These are phyloP conservation scores for Zosterops pallidus DNA, from an alignment of 2,113 vertebrate genomes.

Conservation along the genomic window DNA sequence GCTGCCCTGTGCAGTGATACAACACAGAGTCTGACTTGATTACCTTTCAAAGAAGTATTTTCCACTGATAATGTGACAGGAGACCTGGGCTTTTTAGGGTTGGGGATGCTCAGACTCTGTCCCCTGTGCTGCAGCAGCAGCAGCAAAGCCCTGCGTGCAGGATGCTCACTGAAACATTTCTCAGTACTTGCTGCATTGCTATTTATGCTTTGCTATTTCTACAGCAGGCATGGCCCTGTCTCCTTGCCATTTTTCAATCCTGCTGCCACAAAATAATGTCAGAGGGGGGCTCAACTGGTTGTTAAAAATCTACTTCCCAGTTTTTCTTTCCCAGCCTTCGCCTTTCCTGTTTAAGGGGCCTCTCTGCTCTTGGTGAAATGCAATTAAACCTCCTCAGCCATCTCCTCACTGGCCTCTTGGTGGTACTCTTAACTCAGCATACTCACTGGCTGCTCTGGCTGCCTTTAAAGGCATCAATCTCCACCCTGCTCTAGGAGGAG, in stretches of 20 bases:
- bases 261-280: not conserved
- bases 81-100: not conserved
- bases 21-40: not conserved
- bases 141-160: too few species aligned
- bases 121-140: not conserved
- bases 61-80: not conserved
- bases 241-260: not conserved
- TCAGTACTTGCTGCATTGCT: not conserved
- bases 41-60: not conserved
- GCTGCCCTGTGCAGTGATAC: not conserved
- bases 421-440: conserved; percentile 64
- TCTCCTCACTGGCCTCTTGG: conserved; percentile 56
- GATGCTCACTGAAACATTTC: not conserved
- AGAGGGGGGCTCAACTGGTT: not conserved
- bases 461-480: conserved; percentile 11
- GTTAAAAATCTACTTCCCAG: not conserved
- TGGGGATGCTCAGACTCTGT: not conserved
- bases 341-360: not conserved
- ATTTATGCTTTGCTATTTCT: not conserved
- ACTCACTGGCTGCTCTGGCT: not conserved
- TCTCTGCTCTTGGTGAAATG: not conserved
- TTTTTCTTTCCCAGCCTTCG: not conserved
- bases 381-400: not conserved
- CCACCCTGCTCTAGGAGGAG: not conserved
- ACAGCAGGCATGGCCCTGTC: not conserved